phyloP scores from a whole-genome alignment of 35 echinoderm and acorn worm genomes.

The Apostichopus parvimensis region DNA sequence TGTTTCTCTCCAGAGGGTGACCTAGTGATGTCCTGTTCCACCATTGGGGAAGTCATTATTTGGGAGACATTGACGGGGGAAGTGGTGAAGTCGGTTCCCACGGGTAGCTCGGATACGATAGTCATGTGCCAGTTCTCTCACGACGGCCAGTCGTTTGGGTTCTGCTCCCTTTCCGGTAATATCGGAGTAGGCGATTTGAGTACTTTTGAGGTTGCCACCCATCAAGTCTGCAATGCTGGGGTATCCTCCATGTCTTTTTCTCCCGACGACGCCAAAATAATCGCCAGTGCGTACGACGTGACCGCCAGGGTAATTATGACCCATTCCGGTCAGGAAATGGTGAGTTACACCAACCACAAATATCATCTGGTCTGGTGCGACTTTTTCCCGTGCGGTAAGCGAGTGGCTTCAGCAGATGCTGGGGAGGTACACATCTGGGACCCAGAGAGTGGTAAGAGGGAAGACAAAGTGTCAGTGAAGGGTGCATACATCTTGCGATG shows the following conservation, averaged over 20 bases:
- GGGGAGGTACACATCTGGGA: constrained; percentile 74
- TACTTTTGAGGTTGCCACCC: not conserved
- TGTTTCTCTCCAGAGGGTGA: constrained; percentile 78
- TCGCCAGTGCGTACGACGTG: constrained; percentile 17
- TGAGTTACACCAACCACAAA: constrained; percentile 49
- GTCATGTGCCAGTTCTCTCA: constrained; percentile 46
- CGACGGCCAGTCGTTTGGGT: not conserved
- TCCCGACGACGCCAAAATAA: constrained; percentile 10
- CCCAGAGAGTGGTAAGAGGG: constrained; percentile 5
- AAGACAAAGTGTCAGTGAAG: constrained; percentile 49
- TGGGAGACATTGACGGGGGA: constrained; percentile 27
- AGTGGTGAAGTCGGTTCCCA: not conserved
- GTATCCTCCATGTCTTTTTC: constrained; percentile 30
- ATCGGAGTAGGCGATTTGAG: constrained; percentile 9
- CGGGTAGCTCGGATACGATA: constrained; percentile 19
- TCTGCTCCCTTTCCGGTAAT: not conserved
- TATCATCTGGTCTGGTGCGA: constrained; percentile 76
- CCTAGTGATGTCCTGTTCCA: constrained; percentile 38
- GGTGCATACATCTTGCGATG: constrained; percentile 62
- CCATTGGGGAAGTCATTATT: constrained; percentile 14
- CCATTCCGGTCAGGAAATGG: not conserved
- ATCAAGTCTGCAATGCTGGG: constrained; percentile 39
- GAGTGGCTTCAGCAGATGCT: constrained; percentile 58
- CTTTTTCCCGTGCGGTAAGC: constrained; percentile 65
- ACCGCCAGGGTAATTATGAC: constrained; percentile 1